Base-by-base conservation (phyloP, 2,888 invertebrate species). In the Melieria crassipennis region DNA sequence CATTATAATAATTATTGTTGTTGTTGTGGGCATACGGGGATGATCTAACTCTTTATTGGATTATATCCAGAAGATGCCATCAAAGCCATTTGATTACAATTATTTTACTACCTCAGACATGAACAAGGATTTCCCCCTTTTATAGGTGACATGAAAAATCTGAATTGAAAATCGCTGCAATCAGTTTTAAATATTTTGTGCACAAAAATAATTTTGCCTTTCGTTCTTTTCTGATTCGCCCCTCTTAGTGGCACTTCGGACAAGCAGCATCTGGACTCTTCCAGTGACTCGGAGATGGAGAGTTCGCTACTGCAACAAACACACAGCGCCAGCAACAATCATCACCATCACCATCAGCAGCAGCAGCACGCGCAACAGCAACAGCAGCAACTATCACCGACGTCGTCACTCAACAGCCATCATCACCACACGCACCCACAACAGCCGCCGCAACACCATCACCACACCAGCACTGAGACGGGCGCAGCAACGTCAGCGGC, bases 211-310 rank as follows among this genome's bases (percentile, higher is more conserved):
- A 30, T 30, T 30, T 30, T 30, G 30, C 30, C 3, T 30, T 30
- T 30, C 30, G 30, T 30, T 30, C 30, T 30, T 30, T 30, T 30
- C 30, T 2, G 30, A 30, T 30, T 30, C 30, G 30, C 30, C 30
- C 3, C 30, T 30, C 45, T 11, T 76, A 87, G 86, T 76, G 87
- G 87, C 74, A 86, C 85, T n/a, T 86, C 87, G 68, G 87, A 87
- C 74, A 87, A 87, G 73, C 87, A 87, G 71, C 87, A 87, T 76
- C 78, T 87, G 76, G 87, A 87, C 77, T 85, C 87, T 73, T 87
- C 87, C 62, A 87, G 87, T 80, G 87, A 87, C 79, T 87, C 87
- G 9, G 87, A 87, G 82, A 86, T 87, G 82, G 87, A 87, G 77
- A 83, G 86, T 75, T 82, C 82, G 73, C 80, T 87, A 79, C 73